Base-by-base conservation (phyloP, 2,113 vertebrate species). In the Bathybates hornii region DNA sequence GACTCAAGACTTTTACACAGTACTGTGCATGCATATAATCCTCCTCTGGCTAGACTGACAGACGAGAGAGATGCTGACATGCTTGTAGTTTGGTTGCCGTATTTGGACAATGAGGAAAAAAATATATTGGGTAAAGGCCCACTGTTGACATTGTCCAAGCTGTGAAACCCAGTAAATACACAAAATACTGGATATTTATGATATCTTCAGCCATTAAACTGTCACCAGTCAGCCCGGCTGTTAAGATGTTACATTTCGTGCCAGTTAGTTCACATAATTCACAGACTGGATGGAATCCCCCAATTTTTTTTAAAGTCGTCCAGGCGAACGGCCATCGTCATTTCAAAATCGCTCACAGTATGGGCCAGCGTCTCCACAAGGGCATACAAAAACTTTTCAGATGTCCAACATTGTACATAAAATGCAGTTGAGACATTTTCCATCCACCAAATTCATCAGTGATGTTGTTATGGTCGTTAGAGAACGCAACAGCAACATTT, bases 401-500 rank as follows among this genome's bases (percentile, higher is more conserved):
- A 88, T 80, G 81, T 71, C 81, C 80, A 88, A 83, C 86, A 79
- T 34, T 85, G 87, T 89, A 61, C 57, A 52, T 32, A 84, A 41
- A 79, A 80, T 83, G 84, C 6, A 56, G 87, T 84, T 32, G 38
- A 84, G 84, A 89, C 80, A 81, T 87, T 95, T 95, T 95, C 91
- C 91, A 90, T 87, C 89, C 82, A 6, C 82, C 81, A 81, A 87
- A 86, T 90, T 81, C 82, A 85, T 94, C 71, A 84, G 78, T 71
- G 82, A 91, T 94, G 86, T 85, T 63, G 80, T 90, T 88, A 61
- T 86, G 90, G 88, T 81, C 82, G 61, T 87, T 85, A 43, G 52
- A 92, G 82, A 92, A 91, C 73, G 86, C 86, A 92, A 85, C 48
- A 81, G 86, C 83, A 73, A 90, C 80, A 89, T 87, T 89, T 93